These are phyloP conservation scores for Theropithecus gelada DNA, from an alignment of 2,113 vertebrate species.

Conservation along the genomic window DNA sequence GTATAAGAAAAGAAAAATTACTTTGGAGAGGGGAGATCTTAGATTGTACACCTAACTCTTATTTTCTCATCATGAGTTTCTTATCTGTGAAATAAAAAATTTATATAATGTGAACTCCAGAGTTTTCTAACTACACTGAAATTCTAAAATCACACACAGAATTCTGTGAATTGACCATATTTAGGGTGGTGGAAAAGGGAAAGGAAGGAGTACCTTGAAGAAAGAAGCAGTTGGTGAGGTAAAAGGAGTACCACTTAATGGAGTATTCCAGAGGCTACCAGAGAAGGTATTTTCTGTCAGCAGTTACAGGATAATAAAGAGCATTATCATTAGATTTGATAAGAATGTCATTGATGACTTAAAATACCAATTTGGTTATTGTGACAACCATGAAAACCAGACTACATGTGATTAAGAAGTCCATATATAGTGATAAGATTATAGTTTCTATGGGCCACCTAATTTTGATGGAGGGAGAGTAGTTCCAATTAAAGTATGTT, in stretches of 20 bases:
- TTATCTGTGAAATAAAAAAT: constrained; percentile 13
- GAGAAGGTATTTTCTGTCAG: not conserved
- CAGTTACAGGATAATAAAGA: not conserved
- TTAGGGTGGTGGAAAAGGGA: not conserved
- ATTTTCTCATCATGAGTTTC: not conserved
- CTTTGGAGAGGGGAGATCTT: not conserved
- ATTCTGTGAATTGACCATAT: not conserved
- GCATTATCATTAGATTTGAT: not conserved
- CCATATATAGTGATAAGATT: not conserved
- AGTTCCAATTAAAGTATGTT: not conserved
- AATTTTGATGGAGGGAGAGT: not conserved
- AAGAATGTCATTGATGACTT: not conserved
- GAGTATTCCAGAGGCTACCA: not conserved
- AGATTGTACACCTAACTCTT: not conserved
- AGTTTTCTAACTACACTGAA: constrained; percentile 12
- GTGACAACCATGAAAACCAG: not conserved
- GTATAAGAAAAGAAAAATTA: not conserved
- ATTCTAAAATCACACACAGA: not conserved
- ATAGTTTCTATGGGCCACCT: not conserved
- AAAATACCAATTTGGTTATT: not conserved
- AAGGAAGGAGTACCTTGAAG: not conserved
- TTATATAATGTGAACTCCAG: not conserved
- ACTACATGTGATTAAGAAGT: not conserved
- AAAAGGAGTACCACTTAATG: not conserved
- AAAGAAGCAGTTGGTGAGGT: not conserved